These are phyloP conservation scores for Himalopsyche anomala DNA, from an alignment of 2,888 invertebrate genomes.

Conservation along the genomic window DNA sequence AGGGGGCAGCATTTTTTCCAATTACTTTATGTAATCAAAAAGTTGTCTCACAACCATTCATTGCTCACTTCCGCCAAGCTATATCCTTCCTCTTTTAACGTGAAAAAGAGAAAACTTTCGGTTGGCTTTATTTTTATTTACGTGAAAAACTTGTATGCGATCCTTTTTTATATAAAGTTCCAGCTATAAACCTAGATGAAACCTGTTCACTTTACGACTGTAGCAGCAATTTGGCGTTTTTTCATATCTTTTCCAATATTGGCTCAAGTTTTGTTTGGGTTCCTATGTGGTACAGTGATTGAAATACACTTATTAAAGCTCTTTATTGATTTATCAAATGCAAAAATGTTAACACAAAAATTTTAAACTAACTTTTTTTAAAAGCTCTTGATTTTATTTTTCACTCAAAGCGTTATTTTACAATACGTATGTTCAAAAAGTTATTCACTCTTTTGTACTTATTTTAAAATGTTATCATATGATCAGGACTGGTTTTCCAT, in stretches of 20 bases:
- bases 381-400: too few species aligned
- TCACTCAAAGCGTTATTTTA: too few species aligned
- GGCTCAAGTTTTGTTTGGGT: conserved; percentile 29
- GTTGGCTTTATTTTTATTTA: conserved; percentile 63
- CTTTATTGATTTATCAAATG: not conserved
- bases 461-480: too few species aligned
- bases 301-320: not conserved
- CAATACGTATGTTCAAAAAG: too few species aligned
- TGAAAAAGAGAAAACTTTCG: conserved; percentile 59
- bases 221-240: conserved; percentile 60
- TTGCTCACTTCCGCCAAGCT: conserved; percentile 43
- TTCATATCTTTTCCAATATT: conserved; percentile 62
- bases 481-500: too few species aligned
- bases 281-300: conserved; percentile 38
- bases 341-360: too few species aligned
- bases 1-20: conserved; percentile 51
- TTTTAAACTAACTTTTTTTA: too few species aligned
- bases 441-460: too few species aligned
- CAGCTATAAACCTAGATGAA: conserved; percentile 64
- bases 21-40: conserved; percentile 63
- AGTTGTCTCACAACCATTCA: conserved; percentile 57
- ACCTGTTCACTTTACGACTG: conserved; percentile 64
- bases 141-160: conserved; percentile 59
- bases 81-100: conserved; percentile 54
- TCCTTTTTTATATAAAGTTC: conserved; percentile 59